Conservation (phyloP, 1,140 invertebrate species). For the Drosophila neocordata region DNA sequence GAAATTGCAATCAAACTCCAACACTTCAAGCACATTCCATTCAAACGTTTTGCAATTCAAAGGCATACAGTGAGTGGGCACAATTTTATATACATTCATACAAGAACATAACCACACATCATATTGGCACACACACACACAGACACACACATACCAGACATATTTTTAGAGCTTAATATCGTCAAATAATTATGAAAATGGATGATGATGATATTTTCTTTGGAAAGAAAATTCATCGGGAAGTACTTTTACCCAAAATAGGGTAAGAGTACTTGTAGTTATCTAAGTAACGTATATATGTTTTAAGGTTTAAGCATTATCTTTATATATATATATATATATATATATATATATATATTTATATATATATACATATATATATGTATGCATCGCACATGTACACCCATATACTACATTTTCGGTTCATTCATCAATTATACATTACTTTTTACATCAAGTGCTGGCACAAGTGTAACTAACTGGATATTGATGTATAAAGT, state of each 20-base stretch:
- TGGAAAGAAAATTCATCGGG: constrained; percentile 39
- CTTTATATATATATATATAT: constrained; percentile 43
- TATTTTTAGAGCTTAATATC: constrained; percentile 63
- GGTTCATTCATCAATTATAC: background rate
- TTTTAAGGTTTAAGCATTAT: constrained; percentile 69
- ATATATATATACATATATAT: too few relatives aligned
- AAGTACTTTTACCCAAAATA: constrained; percentile 51
- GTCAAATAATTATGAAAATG: constrained; percentile 33
- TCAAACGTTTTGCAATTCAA: constrained; percentile 30
- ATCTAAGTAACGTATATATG: constrained; percentile 58
- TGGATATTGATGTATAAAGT: background rate
- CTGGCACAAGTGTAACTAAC: background rate
- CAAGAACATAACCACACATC: constrained; percentile 22
- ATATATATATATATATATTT: constrained; percentile 9
- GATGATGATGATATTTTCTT: constrained; percentile 34
- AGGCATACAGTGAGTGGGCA: constrained; percentile 29
- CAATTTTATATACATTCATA: constrained; percentile 25
- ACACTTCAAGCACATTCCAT: constrained; percentile 58
- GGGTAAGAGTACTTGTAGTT: constrained; percentile 41
- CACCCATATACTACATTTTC: background rate
- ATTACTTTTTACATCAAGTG: background rate
- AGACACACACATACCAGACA: constrained; percentile 57
- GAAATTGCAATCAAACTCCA: constrained; percentile 30
- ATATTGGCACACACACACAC: constrained; percentile 56
- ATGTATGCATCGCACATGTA: constrained; percentile 1